phyloP scores from a whole-genome alignment of 2,113 vertebrate genomes.

The Pheucticus melanocephalus region DNA sequence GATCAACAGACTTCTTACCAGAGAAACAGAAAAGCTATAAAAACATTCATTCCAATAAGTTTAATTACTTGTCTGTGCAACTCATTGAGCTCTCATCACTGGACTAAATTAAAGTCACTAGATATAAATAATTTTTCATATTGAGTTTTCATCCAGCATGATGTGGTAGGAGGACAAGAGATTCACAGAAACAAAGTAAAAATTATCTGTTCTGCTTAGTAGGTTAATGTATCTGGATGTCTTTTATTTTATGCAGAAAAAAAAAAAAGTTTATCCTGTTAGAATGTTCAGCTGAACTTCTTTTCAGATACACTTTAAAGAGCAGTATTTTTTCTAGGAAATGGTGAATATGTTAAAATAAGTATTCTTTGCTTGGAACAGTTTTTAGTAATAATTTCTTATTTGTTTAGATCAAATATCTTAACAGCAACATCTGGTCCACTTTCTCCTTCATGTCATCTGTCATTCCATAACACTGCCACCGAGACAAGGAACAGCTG shows the following conservation, averaged over 20 bases:
- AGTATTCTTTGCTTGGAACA: neutral
- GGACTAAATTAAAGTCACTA: neutral
- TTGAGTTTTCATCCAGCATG: neutral
- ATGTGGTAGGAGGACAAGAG: neutral
- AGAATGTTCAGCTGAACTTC: neutral
- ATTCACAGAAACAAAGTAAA: neutral
- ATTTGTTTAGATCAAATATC: neutral
- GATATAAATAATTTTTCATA: slow-evolving; percentile 8
- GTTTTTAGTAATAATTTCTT: neutral
- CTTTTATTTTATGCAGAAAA: neutral
- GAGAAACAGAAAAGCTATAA: slow-evolving; percentile 11
- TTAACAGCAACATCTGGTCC: neutral
- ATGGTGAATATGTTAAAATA: neutral
- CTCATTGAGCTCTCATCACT: neutral
- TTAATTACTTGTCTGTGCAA: slow-evolving; percentile 29
- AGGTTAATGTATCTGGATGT: neutral
- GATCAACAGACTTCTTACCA: neutral
- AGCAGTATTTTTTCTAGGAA: neutral
- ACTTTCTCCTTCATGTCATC: neutral
- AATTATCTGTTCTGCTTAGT: neutral
- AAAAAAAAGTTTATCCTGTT: neutral
- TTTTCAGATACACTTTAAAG: neutral
- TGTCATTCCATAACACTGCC: neutral
- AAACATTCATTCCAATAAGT: slow-evolving; percentile 36
- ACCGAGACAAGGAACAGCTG: neutral